Evolutionary conservation across 2,888 invertebrate species (phyloP).

Genomic region (Pandemis heparana): DNA sequence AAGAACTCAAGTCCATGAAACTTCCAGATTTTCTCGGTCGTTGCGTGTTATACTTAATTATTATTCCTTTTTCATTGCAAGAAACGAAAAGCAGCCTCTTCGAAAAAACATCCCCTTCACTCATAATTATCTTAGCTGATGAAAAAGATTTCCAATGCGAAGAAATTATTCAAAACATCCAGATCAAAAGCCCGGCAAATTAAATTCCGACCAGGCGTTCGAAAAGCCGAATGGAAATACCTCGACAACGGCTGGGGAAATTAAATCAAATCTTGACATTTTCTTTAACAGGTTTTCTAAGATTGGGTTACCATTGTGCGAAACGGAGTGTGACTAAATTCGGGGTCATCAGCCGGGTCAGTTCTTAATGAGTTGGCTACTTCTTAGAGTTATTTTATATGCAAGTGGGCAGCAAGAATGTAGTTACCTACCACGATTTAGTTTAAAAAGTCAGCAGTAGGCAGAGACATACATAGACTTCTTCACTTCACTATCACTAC

Average conservation of each 20-base stretch:
- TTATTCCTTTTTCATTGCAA: background rate
- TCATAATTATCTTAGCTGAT: conserved; percentile 46
- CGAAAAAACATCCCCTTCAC: conserved; percentile 24
- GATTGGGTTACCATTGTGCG: conserved; percentile 26
- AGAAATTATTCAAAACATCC: conserved; percentile 52
- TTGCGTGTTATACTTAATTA: background rate
- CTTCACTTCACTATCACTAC: too few species aligned
- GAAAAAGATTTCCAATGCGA: conserved; percentile 43
- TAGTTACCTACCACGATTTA: too few species aligned
- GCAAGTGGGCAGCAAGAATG: background rate
- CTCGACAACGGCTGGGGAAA: conserved; percentile 45
- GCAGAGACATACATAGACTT: too few species aligned
- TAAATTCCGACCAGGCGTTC: conserved; percentile 52
- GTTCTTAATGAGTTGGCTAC: background rate
- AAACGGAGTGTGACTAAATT: background rate
- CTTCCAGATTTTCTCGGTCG: too few species aligned
- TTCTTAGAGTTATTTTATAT: background rate
- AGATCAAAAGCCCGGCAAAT: conserved; percentile 54
- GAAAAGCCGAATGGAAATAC: conserved; percentile 32
- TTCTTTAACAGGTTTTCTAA: conserved; percentile 33
- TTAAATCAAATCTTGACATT: conserved; percentile 50
- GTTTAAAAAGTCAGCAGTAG: too few species aligned
- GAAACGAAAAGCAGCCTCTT: background rate
- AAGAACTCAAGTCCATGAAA: too few species aligned
- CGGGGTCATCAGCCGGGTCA: background rate